Evolutionary conservation across 1,140 invertebrate species (phyloP), one percentile per base, ranked within the genome.

Genomic region (Luehdorfia chinensis): DNA sequence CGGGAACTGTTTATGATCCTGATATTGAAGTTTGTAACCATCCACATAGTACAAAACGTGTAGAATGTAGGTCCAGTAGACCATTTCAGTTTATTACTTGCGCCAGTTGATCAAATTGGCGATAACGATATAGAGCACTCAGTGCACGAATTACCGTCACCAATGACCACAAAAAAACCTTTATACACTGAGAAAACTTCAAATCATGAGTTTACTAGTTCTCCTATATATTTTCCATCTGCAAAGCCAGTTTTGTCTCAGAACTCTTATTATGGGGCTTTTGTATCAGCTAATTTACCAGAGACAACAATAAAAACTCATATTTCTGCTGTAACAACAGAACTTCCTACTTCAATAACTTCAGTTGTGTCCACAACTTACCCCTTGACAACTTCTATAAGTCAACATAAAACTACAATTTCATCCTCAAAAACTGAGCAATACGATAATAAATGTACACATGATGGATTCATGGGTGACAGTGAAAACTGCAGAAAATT

Each of bases 401-500:
- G 21, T 21, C 13, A 31, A 12, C 14, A 16, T 2, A n/a, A 41
- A 34, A 13, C 27, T 31, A 30, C 33, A 25, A 19, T 6, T 14
- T 36, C 39, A 11, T 8, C 13, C 14, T 14, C 14, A 33, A n/a
- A 50, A 11, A 50, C 6, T 18, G n/a, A 15, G 46, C 46, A 60
- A 13, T 53, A 37, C 25, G 55, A 30, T 28, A 51, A 34, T 41
- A 70, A 43, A 7, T 86, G 81, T 44, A 56, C 30, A 3, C 55
- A 56, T 21, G 91, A 93, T 84, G 93, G 93, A 55, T 94, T 93
- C 76, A 85, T 92, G 52, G 89, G 90, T 21, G 90, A 94, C 81
- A 87, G 84, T 23, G 76, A 87, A 50, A 89, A 95, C 66, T 96
- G 94, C 66, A 90, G 84, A 50, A 93, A 93, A 73, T 95, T 95